phyloP scores from a whole-genome alignment of 2,797 vertebrate genomes.

The Thaleichthys pacificus region DNA sequence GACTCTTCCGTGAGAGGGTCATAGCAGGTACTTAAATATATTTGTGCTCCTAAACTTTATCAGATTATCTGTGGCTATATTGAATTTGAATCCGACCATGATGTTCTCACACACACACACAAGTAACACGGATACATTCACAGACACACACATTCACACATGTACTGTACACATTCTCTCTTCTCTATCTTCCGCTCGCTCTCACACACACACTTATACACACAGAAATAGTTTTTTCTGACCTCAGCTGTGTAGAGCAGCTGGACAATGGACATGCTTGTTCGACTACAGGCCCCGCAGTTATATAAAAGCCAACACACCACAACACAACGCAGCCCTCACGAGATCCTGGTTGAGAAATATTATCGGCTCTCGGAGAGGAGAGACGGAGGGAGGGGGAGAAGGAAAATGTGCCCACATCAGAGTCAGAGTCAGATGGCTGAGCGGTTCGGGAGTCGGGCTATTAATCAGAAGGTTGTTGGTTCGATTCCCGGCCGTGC shows the following conservation, averaged over 20 bases:
- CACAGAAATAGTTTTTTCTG: neutral
- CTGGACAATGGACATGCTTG: slow-evolving; percentile 5
- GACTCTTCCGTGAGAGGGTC: neutral
- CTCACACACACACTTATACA: neutral
- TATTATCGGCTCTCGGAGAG: neutral
- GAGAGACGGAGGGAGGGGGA: neutral
- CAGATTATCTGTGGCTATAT: neutral
- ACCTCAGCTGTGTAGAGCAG: slow-evolving; percentile 2
- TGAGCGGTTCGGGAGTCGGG: no score
- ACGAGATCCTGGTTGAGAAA: slow-evolving; percentile 5
- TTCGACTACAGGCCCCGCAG: neutral
- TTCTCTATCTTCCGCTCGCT: slow-evolving; percentile 1
- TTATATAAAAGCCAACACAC: neutral
- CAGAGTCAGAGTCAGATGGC: no score
- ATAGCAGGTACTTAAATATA: neutral
- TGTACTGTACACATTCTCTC: neutral
- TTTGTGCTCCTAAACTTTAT: neutral
- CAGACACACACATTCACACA: neutral
- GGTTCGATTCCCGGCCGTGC: no score
- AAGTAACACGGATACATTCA: neutral
- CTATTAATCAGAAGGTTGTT: no score
- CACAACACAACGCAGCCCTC: neutral
- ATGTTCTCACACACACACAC: neutral
- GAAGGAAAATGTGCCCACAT: neutral
- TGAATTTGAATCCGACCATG: neutral